Percentiles rank a stretch among this genome's conserved stretches.
Evolutionary conservation across 2,888 invertebrate genomes (phyloP).

Genomic region (Eupeodes latifasciatus): DNA sequence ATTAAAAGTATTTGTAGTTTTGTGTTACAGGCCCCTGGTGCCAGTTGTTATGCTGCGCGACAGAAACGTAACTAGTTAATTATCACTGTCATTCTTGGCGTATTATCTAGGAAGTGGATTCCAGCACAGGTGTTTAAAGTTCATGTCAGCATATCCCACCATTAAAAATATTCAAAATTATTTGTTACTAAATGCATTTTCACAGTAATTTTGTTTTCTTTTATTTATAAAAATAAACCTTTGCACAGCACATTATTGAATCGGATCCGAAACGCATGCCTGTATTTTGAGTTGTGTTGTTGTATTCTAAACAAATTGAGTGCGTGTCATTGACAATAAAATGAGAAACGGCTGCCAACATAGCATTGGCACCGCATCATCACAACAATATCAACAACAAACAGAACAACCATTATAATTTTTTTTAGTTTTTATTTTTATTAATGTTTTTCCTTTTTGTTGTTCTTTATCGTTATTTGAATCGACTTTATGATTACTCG

Average conservation of each 20-base stretch:
- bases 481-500: conserved; percentile 37
- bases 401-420: background rate
- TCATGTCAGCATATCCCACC: too few relatives aligned
- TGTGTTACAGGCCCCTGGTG: too few relatives aligned
- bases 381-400: conserved; percentile 13
- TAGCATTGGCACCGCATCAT: conserved; percentile 30
- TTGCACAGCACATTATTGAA: background rate
- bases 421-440: background rate
- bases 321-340: conserved; percentile 48
- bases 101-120: too few relatives aligned
- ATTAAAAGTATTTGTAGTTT: too few relatives aligned
- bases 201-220: too few relatives aligned
- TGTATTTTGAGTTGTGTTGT: background rate
- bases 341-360: conserved; percentile 28
- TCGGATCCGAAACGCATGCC: conserved; percentile 7
- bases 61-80: too few relatives aligned
- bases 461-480: conserved; percentile 23
- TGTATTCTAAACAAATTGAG: conserved; percentile 26
- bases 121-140: too few relatives aligned
- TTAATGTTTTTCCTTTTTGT: background rate
- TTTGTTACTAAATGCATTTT: too few relatives aligned
- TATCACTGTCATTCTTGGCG: too few relatives aligned
- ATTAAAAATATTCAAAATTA: too few relatives aligned
- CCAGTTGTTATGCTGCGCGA: too few relatives aligned
- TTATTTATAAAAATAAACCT: background rate